These are phyloP conservation scores for Cydia pomonella DNA, from an alignment of 1,140 invertebrate species.

Conservation along the genomic window DNA sequence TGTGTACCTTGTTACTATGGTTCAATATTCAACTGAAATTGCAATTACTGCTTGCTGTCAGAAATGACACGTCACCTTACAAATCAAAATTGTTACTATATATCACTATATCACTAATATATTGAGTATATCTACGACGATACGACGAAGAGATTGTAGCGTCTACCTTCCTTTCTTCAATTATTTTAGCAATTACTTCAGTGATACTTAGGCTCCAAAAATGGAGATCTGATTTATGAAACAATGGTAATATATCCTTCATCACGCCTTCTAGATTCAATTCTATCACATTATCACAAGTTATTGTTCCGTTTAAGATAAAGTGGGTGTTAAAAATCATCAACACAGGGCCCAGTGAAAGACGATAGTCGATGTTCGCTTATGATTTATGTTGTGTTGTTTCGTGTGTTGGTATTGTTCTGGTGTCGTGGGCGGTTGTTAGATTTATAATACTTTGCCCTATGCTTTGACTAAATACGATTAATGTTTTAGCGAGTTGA, in stretches of 20 bases:
- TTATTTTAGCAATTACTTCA: no score
- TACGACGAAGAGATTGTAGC: no score
- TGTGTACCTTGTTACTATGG: no score
- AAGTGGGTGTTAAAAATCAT: slow-evolving; percentile 21
- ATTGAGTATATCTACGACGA: no score
- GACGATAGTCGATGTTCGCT: slow-evolving; percentile 20
- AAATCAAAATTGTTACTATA: no score
- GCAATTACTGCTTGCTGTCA: no score
- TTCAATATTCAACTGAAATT: no score
- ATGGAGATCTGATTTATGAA: neutral
- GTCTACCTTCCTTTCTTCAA: no score
- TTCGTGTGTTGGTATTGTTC: slow-evolving; percentile 21
- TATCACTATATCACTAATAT: no score
- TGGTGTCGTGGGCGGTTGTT: slow-evolving; percentile 6
- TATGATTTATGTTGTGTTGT: slow-evolving; percentile 21
- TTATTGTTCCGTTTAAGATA: slow-evolving; percentile 20
- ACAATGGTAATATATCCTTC: neutral
- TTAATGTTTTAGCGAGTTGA: slow-evolving; percentile 19
- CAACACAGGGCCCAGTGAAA: slow-evolving; percentile 7
- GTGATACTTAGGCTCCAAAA: neutral
- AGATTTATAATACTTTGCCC: slow-evolving; percentile 21
- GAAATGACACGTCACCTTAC: no score
- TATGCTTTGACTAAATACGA: slow-evolving; percentile 19
- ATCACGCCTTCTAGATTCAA: slow-evolving; percentile 1
- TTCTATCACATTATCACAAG: slow-evolving; percentile 19